phyloP scores from a whole-genome alignment of 2,888 invertebrate species.

The Meiosimyza platycephala region DNA sequence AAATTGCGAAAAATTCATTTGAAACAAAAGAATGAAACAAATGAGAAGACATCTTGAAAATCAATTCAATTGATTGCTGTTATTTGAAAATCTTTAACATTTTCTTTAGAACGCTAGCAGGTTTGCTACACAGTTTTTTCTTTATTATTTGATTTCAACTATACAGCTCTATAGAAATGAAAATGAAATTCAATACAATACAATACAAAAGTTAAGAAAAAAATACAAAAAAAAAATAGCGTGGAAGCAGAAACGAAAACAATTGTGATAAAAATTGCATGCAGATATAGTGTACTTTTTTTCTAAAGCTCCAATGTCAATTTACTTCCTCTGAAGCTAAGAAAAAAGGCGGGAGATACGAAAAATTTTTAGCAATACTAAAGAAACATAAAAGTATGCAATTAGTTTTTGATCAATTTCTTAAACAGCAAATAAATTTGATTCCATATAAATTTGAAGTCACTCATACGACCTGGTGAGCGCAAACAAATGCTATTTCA shows the following conservation, averaged over 20 bases:
- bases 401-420: too few relatives aligned
- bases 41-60: conserved; percentile 36
- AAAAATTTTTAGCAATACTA: too few relatives aligned
- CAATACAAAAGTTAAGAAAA: conserved; percentile 1
- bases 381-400: too few relatives aligned
- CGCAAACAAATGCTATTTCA: too few relatives aligned
- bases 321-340: too few relatives aligned
- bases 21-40: conserved; percentile 16
- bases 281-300: too few relatives aligned
- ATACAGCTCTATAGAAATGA: conserved; percentile 13
- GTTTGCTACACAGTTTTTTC: neutral
- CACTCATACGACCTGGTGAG: too few relatives aligned
- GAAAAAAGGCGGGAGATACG: too few relatives aligned
- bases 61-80: conserved; percentile 44
- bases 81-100: conserved; percentile 27
- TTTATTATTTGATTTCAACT: conserved; percentile 8
- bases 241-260: conserved; percentile 15
- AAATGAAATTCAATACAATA: conserved; percentile 8
- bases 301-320: too few relatives aligned
- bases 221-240: conserved; percentile 15
- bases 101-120: neutral
- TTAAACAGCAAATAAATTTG: too few relatives aligned
- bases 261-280: conserved; percentile 35
- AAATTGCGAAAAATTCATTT: conserved; percentile 15
- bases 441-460: too few relatives aligned